These are phyloP conservation scores for Cryptoprocta ferox DNA, from an alignment of 2,797 vertebrate species.

Conservation along the genomic window DNA sequence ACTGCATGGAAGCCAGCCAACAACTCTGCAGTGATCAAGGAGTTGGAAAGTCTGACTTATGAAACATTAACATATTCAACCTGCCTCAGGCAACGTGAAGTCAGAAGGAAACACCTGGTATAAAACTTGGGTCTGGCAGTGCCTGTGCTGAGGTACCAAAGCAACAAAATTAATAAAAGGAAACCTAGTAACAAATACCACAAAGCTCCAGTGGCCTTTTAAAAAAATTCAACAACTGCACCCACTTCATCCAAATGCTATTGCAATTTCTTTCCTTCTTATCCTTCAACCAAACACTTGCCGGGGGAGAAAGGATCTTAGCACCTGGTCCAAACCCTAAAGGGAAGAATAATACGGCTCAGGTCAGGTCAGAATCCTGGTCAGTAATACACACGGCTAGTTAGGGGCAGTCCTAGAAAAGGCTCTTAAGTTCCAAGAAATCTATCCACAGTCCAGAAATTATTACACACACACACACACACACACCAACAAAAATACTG, in stretches of 20 bases:
- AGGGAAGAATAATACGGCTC: background rate
- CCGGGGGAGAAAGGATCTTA: background rate
- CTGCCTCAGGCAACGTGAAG: background rate
- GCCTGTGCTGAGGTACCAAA: background rate
- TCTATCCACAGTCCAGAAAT: background rate
- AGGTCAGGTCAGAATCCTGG: background rate
- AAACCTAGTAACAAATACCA: background rate
- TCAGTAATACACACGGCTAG: background rate
- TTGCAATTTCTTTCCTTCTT: background rate
- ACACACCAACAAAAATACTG: background rate
- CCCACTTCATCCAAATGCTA: background rate
- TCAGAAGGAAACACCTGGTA: slow-evolving; percentile 73
- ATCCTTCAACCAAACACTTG: background rate
- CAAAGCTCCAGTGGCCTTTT: background rate
- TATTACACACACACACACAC: background rate
- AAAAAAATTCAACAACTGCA: background rate
- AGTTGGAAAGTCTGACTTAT: slow-evolving; percentile 51
- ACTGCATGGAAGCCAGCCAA: slow-evolving; percentile 8
- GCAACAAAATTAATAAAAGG: background rate
- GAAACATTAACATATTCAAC: slow-evolving; percentile 18
- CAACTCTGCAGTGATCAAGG: background rate
- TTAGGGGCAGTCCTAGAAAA: background rate
- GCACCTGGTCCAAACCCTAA: background rate
- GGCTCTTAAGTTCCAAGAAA: background rate
- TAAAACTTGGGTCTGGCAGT: background rate